Evolutionary conservation across 2,113 vertebrate genomes (phyloP).

Genomic region (Neopipo cinnamomea): DNA sequence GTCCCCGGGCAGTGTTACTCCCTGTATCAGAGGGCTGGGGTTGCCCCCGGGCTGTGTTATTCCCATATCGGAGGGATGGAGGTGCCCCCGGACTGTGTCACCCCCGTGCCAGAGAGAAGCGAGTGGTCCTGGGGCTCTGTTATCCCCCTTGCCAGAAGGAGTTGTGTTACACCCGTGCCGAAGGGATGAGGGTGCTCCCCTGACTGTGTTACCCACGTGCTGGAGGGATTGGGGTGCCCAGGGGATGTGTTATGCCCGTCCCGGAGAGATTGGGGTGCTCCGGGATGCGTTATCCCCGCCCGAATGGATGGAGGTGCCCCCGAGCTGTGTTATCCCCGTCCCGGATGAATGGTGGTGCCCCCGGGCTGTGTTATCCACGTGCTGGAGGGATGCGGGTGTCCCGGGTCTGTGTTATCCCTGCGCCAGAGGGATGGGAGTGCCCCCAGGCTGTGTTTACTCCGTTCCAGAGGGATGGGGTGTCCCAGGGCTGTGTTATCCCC

Average conservation of each 20-base stretch:
- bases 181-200: background rate
- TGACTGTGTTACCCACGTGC: background rate
- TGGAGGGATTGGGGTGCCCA: background rate
- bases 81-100: background rate
- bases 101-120: background rate
- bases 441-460: too few species aligned
- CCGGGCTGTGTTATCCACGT: background rate
- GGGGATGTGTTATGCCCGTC: background rate
- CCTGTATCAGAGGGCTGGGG: accelerated
- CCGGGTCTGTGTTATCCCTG: background rate
- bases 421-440: background rate
- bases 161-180: background rate
- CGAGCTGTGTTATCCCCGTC: background rate
- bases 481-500: background rate
- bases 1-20: background rate
- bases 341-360: background rate
- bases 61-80: background rate
- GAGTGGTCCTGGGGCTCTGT: background rate
- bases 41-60: background rate
- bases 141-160: background rate
- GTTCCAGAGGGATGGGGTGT: background rate
- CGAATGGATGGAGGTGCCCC: too few species aligned
- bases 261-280: background rate
- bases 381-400: too few species aligned
- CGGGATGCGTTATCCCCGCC: background rate